A percentile compares a stretch with the other conserved stretches of the same genome.
These are phyloP conservation scores for Caerostris extrusa DNA, from an alignment of 1,140 invertebrate genomes.

Conservation along the genomic window DNA sequence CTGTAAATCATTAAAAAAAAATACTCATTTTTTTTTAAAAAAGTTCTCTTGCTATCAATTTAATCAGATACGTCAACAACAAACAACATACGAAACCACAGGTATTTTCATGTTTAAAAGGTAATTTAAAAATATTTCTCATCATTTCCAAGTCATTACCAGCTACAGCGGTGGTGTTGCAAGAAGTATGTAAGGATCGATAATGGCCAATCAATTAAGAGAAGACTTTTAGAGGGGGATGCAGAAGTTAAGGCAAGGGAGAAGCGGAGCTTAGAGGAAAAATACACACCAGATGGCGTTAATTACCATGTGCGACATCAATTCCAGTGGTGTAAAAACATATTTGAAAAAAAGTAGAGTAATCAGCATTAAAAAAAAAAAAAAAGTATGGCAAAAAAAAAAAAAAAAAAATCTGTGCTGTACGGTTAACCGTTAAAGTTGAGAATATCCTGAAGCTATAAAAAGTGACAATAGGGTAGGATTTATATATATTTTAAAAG, in stretches of 20 bases:
- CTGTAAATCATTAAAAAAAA: too few relatives aligned
- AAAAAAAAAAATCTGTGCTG: neutral
- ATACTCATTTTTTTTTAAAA: too few relatives aligned
- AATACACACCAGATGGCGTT: conserved; percentile 73
- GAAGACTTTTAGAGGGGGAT: neutral
- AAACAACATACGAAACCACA: neutral
- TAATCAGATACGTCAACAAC: neutral
- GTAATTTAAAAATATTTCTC: conserved; percentile 37
- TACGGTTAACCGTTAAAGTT: neutral
- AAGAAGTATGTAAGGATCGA: conserved; percentile 57
- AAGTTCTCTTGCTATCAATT: neutral
- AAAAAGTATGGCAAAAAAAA: too few relatives aligned
- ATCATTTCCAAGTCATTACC: conserved; percentile 42
- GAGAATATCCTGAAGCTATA: neutral
- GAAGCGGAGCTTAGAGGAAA: conserved; percentile 36
- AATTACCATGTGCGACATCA: conserved; percentile 65
- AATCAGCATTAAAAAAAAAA: conserved; percentile 42
- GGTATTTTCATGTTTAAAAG: neutral
- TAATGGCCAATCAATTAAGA: conserved; percentile 76
- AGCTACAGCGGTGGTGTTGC: conserved; percentile 1
- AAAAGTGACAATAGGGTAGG: neutral
- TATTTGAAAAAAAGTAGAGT: conserved; percentile 19
- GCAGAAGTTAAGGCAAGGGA: conserved; percentile 16
- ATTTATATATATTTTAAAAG: neutral
- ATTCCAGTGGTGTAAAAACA: conserved; percentile 27